phyloP scores from a whole-genome alignment of 2,113 vertebrate genomes.

The Chionomys nivalis region DNA sequence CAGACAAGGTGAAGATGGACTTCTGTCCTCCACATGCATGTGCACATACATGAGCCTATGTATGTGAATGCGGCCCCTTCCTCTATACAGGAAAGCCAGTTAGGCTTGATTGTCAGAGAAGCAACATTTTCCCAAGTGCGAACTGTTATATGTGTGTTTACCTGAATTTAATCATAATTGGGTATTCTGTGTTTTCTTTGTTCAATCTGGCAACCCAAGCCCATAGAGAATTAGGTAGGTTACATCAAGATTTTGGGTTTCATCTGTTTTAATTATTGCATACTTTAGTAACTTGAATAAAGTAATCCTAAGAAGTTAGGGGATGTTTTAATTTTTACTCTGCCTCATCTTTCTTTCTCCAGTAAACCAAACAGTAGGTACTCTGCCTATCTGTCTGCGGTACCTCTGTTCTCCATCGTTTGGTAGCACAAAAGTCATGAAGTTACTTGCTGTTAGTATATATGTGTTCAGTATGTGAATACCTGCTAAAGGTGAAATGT shows the following conservation, averaged over 20 bases:
- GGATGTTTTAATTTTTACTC: not conserved
- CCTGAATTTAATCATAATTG: not conserved
- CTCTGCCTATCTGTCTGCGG: not conserved
- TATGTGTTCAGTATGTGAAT: not conserved
- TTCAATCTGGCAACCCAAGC: not conserved
- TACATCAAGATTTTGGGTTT: not conserved
- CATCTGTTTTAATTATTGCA: not conserved
- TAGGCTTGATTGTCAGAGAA: not conserved
- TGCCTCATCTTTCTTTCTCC: not conserved
- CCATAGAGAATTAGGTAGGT: not conserved
- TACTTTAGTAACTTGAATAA: not conserved
- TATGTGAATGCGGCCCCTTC: not conserved
- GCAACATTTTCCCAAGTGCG: not conserved
- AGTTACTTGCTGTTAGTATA: not conserved
- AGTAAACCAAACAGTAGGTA: not conserved
- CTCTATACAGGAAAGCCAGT: not conserved
- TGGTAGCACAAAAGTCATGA: not conserved
- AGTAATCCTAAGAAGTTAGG: not conserved
- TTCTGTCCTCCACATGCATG: not conserved
- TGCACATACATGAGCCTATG: not conserved
- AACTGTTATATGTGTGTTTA: not conserved
- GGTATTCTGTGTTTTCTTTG: not conserved
- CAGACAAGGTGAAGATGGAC: not conserved
- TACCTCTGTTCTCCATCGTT: not conserved
- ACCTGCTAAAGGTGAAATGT: not conserved